Conservation (phyloP, 2,888 invertebrate species). For the Rotaria magnacalcarata region DNA sequence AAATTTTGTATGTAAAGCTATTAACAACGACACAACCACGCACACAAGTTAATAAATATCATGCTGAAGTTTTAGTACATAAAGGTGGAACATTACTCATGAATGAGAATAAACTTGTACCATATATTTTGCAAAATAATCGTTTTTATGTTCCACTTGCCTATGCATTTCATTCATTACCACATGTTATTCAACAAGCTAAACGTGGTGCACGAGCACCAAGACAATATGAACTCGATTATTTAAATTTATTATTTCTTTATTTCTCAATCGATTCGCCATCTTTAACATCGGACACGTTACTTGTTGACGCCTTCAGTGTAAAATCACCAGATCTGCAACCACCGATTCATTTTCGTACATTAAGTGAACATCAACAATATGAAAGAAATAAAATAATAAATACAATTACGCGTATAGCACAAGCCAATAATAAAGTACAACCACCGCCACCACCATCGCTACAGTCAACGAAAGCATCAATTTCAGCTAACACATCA, state of each 20-base stretch:
- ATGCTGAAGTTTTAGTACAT: neutral
- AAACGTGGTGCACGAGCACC: conserved; percentile 21
- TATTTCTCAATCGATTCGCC: conserved; percentile 5
- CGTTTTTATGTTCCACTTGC: conserved; percentile 9
- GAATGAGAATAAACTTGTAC: neutral
- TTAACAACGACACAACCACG: conserved; percentile 12
- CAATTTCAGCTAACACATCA: neutral
- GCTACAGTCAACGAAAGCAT: neutral
- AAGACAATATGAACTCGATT: conserved; percentile 30
- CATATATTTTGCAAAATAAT: conserved; percentile 18
- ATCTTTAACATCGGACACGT: neutral
- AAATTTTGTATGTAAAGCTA: neutral
- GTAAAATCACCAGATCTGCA: neutral
- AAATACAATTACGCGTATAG: neutral
- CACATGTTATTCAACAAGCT: neutral
- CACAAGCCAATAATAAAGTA: neutral
- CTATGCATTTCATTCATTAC: neutral
- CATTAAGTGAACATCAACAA: conserved; percentile 30
- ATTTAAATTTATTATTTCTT: conserved; percentile 27
- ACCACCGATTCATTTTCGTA: neutral
- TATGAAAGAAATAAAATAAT: neutral
- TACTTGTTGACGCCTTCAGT: neutral
- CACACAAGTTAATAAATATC: conserved; percentile 23
- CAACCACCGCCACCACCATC: neutral
- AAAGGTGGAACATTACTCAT: conserved; percentile 1